Evolutionary conservation across 2,888 invertebrate genomes (phyloP), one percentile per base, ranked within the genome.

Genomic region (Folsomia manolachei): DNA sequence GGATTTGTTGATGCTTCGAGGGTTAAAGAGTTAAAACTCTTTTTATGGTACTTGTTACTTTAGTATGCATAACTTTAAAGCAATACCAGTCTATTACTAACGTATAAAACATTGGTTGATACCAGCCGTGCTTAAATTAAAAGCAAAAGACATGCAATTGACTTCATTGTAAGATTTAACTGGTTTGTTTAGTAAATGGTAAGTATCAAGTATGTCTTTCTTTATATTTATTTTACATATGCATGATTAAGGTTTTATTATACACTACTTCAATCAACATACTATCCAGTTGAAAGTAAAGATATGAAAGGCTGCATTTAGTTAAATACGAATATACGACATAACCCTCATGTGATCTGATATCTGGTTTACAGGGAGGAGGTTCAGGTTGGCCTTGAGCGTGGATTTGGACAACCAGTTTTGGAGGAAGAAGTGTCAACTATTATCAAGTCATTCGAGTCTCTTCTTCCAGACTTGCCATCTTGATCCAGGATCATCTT

Each of bases 321-420:
- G 14, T 14, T 39, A n/a, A n/a, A n/a, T n/a, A n/a, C n/a, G n/a
- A 52, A 18, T 52, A 52, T 52, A 14, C 18, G 52, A 52, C 11
- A 14, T 52, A 60, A 66, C 51, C 65, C 11, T 65, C 39, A 67
- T 60, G 39, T 14, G 56, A 27, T 39, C 60, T 64, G 25, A 60
- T 70, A 53, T 63, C 52, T 63, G 53, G 56, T 63, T 53, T 39
- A 39, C 39, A 60, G 60, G 60, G n/a, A 51, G 51, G 51, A 51
- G 51, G 51, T 51, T 9, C 51, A 19, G n/a, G 23, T 19, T 60
- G 60, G 63, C 25, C 25, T 39, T 39, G 39, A 14, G 14, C 39
- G 39, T 39, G 39, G 39, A 39, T 14, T n/a, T n/a, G n/a, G 14
- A 39, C 39, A 39, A 39, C 39, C 39, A 39, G 39, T 39, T 39